Percentiles rank a stretch among this genome's conserved stretches.
phyloP scores from a whole-genome alignment of 2,113 vertebrate species.

The Megaceryle torquata region DNA sequence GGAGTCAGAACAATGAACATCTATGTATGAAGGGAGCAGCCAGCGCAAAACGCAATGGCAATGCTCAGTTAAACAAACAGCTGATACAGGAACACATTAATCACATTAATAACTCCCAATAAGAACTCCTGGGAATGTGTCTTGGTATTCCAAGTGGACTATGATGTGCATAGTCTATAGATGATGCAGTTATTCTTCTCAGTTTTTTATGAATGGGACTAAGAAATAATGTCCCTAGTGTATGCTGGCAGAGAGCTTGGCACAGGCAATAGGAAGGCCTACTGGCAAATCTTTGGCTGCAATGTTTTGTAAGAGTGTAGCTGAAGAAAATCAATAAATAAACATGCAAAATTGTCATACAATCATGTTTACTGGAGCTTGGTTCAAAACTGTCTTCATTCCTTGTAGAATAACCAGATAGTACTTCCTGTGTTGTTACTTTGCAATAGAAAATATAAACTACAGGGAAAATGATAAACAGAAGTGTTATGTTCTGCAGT shows the following conservation, averaged over 20 bases:
- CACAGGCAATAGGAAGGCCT: not conserved
- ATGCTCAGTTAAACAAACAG: slow-evolving; percentile 18
- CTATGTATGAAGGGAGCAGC: slow-evolving; percentile 62
- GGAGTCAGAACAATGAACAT: slow-evolving; percentile 79
- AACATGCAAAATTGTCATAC: not conserved
- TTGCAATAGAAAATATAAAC: not conserved
- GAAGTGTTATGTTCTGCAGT: not conserved
- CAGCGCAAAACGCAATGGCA: not conserved
- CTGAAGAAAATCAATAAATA: not conserved
- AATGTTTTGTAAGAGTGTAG: not conserved
- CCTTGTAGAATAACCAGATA: not conserved
- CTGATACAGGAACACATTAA: slow-evolving; percentile 42
- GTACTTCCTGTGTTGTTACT: not conserved
- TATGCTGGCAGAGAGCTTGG: not conserved
- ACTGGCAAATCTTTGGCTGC: not conserved
- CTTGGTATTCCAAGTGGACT: not conserved
- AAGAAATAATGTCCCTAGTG: not conserved
- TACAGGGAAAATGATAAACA: not conserved
- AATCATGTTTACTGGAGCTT: not conserved
- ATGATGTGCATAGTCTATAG: not conserved
- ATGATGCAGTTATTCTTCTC: not conserved
- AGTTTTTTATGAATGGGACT: not conserved
- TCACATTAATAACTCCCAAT: slow-evolving; percentile 43
- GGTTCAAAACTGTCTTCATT: not conserved
- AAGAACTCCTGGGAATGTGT: not conserved